Evolutionary conservation across 2,113 vertebrate genomes (phyloP).

Genomic region (Misgurnus anguillicaudatus): DNA sequence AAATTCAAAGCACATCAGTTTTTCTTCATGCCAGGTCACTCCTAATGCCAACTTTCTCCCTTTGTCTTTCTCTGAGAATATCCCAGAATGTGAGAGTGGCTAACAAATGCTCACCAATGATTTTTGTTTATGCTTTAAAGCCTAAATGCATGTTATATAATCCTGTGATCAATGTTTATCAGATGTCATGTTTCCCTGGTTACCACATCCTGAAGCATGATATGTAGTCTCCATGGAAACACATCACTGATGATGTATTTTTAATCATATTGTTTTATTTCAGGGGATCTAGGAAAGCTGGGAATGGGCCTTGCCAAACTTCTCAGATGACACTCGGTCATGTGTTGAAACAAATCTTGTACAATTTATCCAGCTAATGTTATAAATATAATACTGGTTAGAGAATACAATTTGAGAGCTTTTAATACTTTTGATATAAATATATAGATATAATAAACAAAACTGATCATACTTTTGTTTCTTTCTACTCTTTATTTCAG

Average conservation of each 20-base stretch:
- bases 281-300: conserved; percentile 92
- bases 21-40: conserved; percentile 79
- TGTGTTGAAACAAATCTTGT: too few species aligned
- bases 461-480: too few species aligned
- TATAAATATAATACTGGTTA: too few species aligned
- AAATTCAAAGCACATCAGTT: conserved; percentile 69
- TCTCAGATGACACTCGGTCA: conserved; percentile 76
- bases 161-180: background rate
- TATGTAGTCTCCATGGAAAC: conserved; percentile 47
- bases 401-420: too few species aligned
- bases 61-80: conserved; percentile 76
- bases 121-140: background rate
- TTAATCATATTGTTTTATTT: conserved; percentile 37
- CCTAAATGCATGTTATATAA: conserved; percentile 18
- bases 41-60: conserved; percentile 83
- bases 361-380: too few species aligned
- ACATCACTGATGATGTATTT: conserved; percentile 34
- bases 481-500: conserved; percentile 60
- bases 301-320: conserved; percentile 90
- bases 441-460: too few species aligned
- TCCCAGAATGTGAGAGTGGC: conserved; percentile 73
- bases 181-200: conserved; percentile 41
- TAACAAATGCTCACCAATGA: background rate
- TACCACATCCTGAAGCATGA: conserved; percentile 40
- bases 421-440: too few species aligned